Evolutionary conservation across 1,140 invertebrate genomes (phyloP).

Genomic region (Aplysia californica): DNA sequence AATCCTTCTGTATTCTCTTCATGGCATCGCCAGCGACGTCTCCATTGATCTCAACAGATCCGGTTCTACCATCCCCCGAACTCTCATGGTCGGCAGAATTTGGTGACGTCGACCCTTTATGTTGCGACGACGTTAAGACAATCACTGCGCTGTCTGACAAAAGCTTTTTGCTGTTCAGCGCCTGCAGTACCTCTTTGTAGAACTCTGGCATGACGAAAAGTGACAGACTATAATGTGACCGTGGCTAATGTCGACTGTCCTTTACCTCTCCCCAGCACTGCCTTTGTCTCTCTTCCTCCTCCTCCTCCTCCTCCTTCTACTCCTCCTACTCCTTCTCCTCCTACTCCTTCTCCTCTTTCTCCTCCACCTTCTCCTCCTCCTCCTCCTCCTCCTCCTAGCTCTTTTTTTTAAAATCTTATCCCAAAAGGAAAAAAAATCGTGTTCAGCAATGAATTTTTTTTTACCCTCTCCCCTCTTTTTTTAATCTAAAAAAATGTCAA

Average conservation of each 20-base stretch:
- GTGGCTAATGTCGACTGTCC: not conserved
- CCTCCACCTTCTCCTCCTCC: too few relatives aligned
- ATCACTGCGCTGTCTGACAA: not conserved
- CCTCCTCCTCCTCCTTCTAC: not conserved
- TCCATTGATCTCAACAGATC: not conserved
- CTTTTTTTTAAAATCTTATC: too few relatives aligned
- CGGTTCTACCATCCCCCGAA: not conserved
- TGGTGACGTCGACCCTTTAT: too few relatives aligned
- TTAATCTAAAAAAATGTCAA: too few relatives aligned
- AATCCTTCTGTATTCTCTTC: not conserved
- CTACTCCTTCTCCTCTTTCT: too few relatives aligned
- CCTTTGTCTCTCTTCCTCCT: not conserved
- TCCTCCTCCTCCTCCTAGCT: too few relatives aligned
- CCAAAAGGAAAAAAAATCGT: too few relatives aligned
- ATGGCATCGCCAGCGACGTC: not conserved
- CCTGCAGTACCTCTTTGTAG: not conserved
- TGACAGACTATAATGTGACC: not conserved
- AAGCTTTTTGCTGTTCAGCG: not conserved
- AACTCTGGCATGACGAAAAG: not conserved
- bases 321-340: too few relatives aligned
- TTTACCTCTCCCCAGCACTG: not conserved
- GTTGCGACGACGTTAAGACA: not conserved
- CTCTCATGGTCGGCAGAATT: too few relatives aligned
- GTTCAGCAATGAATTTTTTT: too few relatives aligned
- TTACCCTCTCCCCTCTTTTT: too few relatives aligned